phyloP scores from a whole-genome alignment of 2,797 vertebrate genomes.

The Pangasius larnaudii region DNA sequence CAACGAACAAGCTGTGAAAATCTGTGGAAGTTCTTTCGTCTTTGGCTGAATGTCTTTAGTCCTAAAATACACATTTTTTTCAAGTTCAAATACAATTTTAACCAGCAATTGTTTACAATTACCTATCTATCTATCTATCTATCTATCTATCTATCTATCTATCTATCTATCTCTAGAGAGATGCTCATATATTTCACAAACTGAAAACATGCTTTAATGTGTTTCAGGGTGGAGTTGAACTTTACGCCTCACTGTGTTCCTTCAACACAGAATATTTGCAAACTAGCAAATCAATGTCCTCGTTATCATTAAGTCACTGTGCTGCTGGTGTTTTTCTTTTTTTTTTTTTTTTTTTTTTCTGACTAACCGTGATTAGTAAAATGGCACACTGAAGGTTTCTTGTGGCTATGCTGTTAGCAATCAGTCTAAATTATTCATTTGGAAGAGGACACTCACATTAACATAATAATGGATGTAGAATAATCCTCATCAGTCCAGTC shows the following conservation, averaged over 20 bases:
- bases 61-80: no score
- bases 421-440: constrained; percentile 11
- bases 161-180: no score
- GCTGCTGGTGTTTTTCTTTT: not conserved
- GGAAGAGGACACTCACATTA: not conserved
- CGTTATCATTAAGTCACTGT: not conserved
- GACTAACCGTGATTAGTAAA: not conserved
- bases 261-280: not conserved
- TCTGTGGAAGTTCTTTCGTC: no score
- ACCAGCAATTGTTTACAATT: not conserved
- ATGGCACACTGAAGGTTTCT: not conserved
- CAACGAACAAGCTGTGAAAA: not conserved
- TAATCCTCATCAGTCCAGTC: not conserved
- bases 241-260: not conserved
- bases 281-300: not conserved
- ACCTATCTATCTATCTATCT: not conserved
- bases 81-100: no score
- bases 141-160: not conserved
- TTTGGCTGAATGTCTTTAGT: not conserved
- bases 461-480: constrained; percentile 1
- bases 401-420: not conserved
- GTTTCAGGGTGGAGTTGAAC: not conserved
- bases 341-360: no score
- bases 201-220: no score
- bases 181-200: no score